A percentile compares a stretch with the other conserved stretches of the same genome.
These are phyloP conservation scores for Puffinus mauretanicus DNA, from an alignment of 2,113 vertebrate species.

Conservation along the genomic window DNA sequence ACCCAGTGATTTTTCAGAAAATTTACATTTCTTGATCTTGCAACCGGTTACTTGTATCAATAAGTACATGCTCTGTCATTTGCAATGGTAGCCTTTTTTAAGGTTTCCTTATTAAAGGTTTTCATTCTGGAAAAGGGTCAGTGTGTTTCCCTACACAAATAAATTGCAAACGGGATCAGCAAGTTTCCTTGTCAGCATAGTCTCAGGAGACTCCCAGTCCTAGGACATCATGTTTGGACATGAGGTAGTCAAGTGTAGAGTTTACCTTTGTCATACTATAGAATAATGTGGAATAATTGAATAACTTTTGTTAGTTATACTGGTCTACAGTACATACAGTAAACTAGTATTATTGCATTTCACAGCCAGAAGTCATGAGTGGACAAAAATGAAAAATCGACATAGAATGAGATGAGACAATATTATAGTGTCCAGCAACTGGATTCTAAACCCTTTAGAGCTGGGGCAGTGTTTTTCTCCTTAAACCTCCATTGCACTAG, in stretches of 20 bases:
- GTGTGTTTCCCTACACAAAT: conserved; percentile 9
- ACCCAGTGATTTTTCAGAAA: background rate
- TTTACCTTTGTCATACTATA: background rate
- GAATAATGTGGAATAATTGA: background rate
- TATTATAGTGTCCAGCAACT: background rate
- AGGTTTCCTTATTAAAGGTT: background rate
- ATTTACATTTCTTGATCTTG: background rate
- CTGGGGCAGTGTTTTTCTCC: background rate
- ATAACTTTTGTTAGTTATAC: conserved; percentile 25
- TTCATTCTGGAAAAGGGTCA: conserved; percentile 15
- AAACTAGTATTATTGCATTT: background rate
- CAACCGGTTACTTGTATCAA: conserved; percentile 5
- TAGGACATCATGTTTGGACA: background rate
- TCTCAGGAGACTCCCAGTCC: background rate
- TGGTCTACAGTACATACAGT: background rate
- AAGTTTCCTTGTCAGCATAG: conserved; percentile 30
- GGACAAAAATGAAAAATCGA: background rate
- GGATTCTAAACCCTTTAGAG: background rate
- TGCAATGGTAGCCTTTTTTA: background rate
- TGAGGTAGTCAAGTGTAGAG: conserved; percentile 9
- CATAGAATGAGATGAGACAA: background rate
- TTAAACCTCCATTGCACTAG: background rate
- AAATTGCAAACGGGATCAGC: background rate
- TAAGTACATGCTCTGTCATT: conserved; percentile 30
- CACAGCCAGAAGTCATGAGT: background rate